Percentiles rank a stretch among this genome's conserved stretches.
These are phyloP conservation scores for Heteromyza rotundicornis DNA, from an alignment of 2,888 invertebrate genomes.

Conservation along the genomic window DNA sequence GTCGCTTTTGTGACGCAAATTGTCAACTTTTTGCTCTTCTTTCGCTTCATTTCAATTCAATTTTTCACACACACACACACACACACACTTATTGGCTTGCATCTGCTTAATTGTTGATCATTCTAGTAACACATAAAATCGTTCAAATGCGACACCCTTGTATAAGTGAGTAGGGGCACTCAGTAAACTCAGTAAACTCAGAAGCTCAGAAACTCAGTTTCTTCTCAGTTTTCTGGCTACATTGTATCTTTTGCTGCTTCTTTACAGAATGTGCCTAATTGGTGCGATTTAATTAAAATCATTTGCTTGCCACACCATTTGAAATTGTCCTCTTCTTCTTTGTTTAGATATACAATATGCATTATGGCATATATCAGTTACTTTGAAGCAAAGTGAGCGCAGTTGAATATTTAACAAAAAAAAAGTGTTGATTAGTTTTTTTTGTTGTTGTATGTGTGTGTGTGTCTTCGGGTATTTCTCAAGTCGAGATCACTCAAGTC, in stretches of 20 bases:
- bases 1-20: slow-evolving; percentile 61
- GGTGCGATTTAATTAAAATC: slow-evolving; percentile 63
- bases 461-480: no score
- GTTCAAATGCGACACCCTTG: neutral
- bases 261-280: slow-evolving; percentile 48
- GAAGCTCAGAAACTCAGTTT: neutral
- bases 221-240: neutral
- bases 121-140: slow-evolving; percentile 29
- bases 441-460: no score
- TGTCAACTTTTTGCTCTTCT: slow-evolving; percentile 42
- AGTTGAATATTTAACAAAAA: neutral
- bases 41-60: slow-evolving; percentile 3
- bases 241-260: neutral
- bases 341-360: slow-evolving; percentile 3
- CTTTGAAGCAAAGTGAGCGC: neutral
- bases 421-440: neutral
- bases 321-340: no score
- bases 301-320: slow-evolving; percentile 48
- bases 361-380: neutral
- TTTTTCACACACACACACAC: no score
- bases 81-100: slow-evolving; percentile 7
- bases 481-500: neutral
- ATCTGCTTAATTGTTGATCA: slow-evolving; percentile 31
- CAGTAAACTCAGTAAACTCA: neutral
- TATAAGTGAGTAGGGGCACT: slow-evolving; percentile 5